These are phyloP conservation scores for Gadopsis bispinosus DNA, from an alignment of 2,797 vertebrate genomes.

Conservation along the genomic window DNA sequence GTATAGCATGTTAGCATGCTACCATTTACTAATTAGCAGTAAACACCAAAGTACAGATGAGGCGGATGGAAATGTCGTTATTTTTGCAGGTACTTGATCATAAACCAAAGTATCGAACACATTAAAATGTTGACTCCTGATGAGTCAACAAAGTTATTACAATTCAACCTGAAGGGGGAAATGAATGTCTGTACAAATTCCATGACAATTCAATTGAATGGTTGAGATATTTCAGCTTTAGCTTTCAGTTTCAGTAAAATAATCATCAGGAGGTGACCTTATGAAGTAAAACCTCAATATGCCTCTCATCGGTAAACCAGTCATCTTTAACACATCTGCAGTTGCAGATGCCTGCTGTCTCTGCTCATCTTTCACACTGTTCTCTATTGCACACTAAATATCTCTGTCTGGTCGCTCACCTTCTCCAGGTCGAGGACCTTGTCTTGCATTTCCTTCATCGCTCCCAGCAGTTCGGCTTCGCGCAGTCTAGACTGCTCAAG, in stretches of 20 bases:
- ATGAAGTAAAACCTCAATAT: conserved; percentile 14
- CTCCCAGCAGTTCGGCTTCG: conserved; percentile 90
- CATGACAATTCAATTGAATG: not conserved
- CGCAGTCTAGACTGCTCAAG: conserved; percentile 91
- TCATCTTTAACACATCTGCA: conserved; percentile 13
- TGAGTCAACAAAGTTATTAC: not conserved
- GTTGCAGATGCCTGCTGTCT: not conserved
- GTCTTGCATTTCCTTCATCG: conserved; percentile 96
- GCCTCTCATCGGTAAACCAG: not conserved
- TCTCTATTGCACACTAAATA: not conserved
- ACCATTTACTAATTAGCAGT: not conserved
- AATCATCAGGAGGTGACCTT: not conserved
- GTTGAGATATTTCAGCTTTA: no score
- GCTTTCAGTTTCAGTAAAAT: conserved; percentile 9
- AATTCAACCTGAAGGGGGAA: not conserved
- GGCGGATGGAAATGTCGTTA: not conserved
- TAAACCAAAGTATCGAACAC: not conserved
- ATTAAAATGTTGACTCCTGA: not conserved
- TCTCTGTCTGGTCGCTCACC: conserved; percentile 74
- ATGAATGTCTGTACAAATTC: not conserved
- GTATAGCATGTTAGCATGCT: not conserved
- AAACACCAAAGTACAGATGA: not conserved
- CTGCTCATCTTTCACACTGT: conserved; percentile 14
- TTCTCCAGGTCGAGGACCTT: conserved; percentile 96
- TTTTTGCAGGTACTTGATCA: not conserved